These are phyloP conservation scores for Ammospiza caudacuta DNA, from an alignment of 2,113 vertebrate genomes.

Conservation along the genomic window DNA sequence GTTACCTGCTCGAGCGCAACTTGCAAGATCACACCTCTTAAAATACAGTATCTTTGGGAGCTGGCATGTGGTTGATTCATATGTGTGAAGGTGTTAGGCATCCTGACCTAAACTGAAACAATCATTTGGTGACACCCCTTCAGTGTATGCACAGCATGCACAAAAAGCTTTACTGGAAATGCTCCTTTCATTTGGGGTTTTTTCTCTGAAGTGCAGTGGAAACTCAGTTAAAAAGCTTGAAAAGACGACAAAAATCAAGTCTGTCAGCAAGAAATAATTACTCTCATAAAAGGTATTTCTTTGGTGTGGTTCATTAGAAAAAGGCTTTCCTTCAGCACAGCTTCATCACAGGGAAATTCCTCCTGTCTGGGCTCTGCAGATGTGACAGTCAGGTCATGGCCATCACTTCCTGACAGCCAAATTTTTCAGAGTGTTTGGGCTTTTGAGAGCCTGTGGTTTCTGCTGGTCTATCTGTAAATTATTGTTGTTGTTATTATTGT, in stretches of 20 bases:
- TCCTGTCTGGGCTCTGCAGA: neutral
- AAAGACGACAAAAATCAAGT: neutral
- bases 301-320: neutral
- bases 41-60: neutral
- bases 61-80: conserved; percentile 44
- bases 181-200: neutral
- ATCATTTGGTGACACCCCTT: conserved; percentile 13
- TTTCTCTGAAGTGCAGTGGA: conserved; percentile 29
- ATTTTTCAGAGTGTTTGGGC: neutral
- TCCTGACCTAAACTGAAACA: conserved; percentile 44
- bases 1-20: neutral
- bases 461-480: neutral
- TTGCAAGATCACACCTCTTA: conserved; percentile 20
- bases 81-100: conserved; percentile 48
- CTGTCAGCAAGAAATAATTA: conserved; percentile 27
- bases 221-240: conserved; percentile 4
- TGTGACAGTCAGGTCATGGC: neutral
- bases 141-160: neutral
- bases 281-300: neutral
- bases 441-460: neutral
- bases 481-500: fast-evolving
- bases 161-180: conserved; percentile 33
- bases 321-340: neutral
- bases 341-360: neutral
- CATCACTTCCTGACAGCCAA: fast-evolving